phyloP scores from a whole-genome alignment of 2,888 invertebrate species.

The Tortricodes alternella region DNA sequence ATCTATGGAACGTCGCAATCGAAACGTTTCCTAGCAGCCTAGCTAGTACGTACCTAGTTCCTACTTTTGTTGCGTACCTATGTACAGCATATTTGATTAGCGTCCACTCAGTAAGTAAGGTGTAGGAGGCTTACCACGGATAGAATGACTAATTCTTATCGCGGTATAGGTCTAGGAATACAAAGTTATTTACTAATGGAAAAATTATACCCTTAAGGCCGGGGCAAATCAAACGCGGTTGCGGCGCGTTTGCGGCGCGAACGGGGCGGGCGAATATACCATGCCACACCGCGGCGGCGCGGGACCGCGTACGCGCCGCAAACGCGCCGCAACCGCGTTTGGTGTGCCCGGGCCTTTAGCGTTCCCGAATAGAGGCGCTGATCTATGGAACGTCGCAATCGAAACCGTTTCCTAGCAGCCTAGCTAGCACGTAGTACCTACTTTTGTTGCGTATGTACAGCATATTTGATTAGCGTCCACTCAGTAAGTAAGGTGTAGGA shows the following conservation, averaged over 20 bases:
- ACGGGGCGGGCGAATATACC: no score
- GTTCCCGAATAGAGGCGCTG: no score
- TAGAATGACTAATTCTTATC: constrained; percentile 64
- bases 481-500: constrained; percentile 46
- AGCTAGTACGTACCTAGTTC: no score
- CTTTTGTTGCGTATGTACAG: constrained; percentile 20
- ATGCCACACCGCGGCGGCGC: no score
- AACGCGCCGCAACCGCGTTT: no score
- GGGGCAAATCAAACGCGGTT: no score
- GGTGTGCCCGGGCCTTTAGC: no score
- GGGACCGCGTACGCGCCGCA: no score
- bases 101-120: constrained; percentile 41
- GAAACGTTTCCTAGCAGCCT: constrained; percentile 24
- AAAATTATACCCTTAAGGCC: constrained; percentile 45
- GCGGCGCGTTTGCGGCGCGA: no score
- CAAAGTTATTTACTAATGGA: constrained; percentile 63
- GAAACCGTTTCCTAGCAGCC: no score
- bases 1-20: constrained; percentile 8
- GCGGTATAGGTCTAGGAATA: constrained; percentile 38
- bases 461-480: constrained; percentile 51
- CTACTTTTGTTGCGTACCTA: constrained; percentile 11
- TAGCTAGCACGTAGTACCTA: constrained; percentile 3
- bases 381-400: no score
- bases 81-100: constrained; percentile 47
- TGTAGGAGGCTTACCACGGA: constrained; percentile 47